phyloP scores from a whole-genome alignment of 2,113 vertebrate genomes.

The Spilogale gracilis region DNA sequence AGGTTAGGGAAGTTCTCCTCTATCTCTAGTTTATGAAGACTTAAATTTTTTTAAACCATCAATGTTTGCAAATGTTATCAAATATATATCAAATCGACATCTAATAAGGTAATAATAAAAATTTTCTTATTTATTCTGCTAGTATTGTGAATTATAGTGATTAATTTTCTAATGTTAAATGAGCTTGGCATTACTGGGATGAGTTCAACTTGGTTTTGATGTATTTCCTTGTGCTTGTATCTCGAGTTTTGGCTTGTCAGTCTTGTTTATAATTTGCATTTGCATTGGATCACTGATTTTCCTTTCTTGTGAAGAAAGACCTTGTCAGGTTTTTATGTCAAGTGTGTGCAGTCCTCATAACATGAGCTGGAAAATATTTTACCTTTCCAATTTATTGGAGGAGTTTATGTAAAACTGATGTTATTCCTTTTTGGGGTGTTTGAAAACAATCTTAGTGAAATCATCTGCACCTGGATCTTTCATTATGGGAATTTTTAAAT shows the following conservation, averaged over 20 bases:
- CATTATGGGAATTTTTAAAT: neutral
- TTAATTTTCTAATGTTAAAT: constrained; percentile 12
- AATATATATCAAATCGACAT: neutral
- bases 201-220: neutral
- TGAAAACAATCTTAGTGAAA: neutral
- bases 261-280: neutral
- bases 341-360: neutral
- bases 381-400: neutral
- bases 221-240: neutral
- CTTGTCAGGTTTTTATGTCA: neutral
- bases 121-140: neutral
- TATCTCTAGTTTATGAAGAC: neutral
- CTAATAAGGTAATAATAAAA: neutral
- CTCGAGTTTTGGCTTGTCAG: neutral
- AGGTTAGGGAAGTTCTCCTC: neutral
- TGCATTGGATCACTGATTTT: neutral
- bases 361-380: constrained; percentile 22
- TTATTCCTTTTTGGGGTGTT: neutral
- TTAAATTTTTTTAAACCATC: neutral
- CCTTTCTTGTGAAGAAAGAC: neutral
- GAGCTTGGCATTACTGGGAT: neutral
- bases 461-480: neutral
- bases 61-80: neutral
- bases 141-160: neutral
- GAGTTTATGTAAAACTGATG: neutral